Evolutionary conservation across 1,140 invertebrate genomes (phyloP), one percentile per base, ranked within the genome.

Genomic region (Drosophila parabipectinata): DNA sequence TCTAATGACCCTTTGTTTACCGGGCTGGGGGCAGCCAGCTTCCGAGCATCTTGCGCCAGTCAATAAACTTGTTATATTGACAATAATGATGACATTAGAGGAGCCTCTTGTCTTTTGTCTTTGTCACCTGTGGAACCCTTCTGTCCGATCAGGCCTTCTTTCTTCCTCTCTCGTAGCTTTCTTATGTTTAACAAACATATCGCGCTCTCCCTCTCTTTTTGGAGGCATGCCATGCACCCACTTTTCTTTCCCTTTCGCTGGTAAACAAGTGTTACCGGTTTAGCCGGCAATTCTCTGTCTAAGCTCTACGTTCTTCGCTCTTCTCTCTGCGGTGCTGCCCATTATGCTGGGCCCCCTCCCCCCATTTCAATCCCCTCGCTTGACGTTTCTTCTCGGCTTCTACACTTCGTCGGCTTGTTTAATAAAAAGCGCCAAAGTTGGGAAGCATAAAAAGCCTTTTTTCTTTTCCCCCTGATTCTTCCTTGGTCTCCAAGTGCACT

Each of bases 31-130:
- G 18, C 18, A 18, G 21, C 28, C 44, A 32, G 24, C 12, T 28
- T 10, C n/a, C 14, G 12, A 51, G 51, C 58, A 41, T 39, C 58
- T 63, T 44, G 58, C 15, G 32, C 39, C 69, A 75, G 75, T 74
- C 83, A 87, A 88, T 88, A 88, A 87, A 87, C 83, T 87, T 88
- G 83, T 87, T 87, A 87, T 87, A 87, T 85, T 88, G 83, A 83
- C 83, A 83, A 85, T 85, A 85, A 85, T 85, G 78, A 85, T 85
- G 82, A 85, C 82, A 87, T 85, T 85, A 81, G 82, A 85, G 74
- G 60, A 59, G 64, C 59, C 83, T 63, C 51, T n/a, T 37, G 51
- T 30, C 41, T 72, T 74, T 88, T 73, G 80, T 83, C 75, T 77
- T 78, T 82, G 82, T 87, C 81, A 85, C 62, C 81, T 87, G 82